Evolutionary conservation across 2,113 vertebrate genomes (phyloP), one percentile per base, ranked within the genome.

Genomic region (Epinephelus moara): DNA sequence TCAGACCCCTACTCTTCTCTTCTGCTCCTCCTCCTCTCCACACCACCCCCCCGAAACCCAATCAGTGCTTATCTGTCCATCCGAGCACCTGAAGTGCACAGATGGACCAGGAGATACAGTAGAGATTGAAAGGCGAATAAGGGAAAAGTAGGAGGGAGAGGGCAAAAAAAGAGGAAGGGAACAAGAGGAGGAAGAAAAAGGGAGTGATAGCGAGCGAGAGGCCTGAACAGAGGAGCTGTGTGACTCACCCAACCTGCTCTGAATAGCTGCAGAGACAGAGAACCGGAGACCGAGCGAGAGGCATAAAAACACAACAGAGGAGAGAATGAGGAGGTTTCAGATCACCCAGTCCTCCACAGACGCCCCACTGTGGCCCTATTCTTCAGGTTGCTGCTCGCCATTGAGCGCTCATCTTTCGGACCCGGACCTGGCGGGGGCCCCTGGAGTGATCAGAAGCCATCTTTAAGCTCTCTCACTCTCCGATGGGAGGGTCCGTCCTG

Each of bases 301-400:
- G 71, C 75, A 85, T 83, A 66, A 70, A 84, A 89, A 88, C 77
- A 89, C 75, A 72, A 88, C 56, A 15, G 57, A 40, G 78, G 45
- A 70, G 72, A 86, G 85, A 88, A 88, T 72, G 75, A 73, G 60
- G 72, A 86, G 85, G 91, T 91, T 91, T 93, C 90, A 77, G 85
- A 84, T 92, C 89, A 78, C 88, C 59, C 64, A 3, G 81, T 85
- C 85, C 75, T 78, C 79, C 82, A 85, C 81, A 85, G 87, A 80
- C 10, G 74, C 70, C 90, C 88, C 84, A 87, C 88, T 90, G 89
- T 83, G 72, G 47, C 71, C 71, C 82, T 74, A 71, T 85, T 92
- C 84, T 90, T 84, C 82, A 68, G 68, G 75, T 78, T 68, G 50
- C 81, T 23, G 30, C 85, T 88, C 52, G 1, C 82, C 81, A 89